Evolutionary conservation across 64 coral and sea anemone species (phyloP).

Genomic region (Dendronephthya gigantea): DNA sequence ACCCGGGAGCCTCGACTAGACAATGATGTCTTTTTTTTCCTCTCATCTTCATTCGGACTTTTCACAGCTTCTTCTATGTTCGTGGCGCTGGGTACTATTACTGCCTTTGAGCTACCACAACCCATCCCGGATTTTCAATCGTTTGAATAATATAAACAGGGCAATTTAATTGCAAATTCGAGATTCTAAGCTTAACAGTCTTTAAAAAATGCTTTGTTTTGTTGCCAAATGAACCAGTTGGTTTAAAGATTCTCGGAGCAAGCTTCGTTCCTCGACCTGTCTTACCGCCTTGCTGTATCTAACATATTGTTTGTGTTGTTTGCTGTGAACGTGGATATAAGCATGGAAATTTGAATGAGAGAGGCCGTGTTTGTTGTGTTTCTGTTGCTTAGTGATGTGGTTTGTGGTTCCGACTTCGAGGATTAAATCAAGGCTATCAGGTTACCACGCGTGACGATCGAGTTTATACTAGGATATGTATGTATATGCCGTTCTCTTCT

Average conservation of each 20-base stretch:
- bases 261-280: neutral
- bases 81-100: neutral
- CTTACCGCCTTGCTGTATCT: neutral
- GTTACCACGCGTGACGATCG: too few relatives aligned
- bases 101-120: neutral
- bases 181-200: neutral
- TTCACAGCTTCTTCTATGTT: neutral
- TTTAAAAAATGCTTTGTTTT: neutral
- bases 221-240: neutral
- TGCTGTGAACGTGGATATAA: neutral
- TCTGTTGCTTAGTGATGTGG: slow-evolving; percentile 7
- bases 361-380: neutral
- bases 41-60: neutral
- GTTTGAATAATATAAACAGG: too few relatives aligned
- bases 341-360: neutral
- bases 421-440: neutral
- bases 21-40: neutral
- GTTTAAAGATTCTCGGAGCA: neutral
- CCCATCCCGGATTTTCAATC: neutral
- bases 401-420: neutral
- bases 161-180: neutral
- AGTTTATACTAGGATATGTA: too few relatives aligned
- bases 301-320: neutral
- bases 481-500: too few relatives aligned
- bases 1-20: neutral